Conservation (phyloP, 2,113 vertebrate genomes). For the Tenebrosternarchus preto region DNA sequence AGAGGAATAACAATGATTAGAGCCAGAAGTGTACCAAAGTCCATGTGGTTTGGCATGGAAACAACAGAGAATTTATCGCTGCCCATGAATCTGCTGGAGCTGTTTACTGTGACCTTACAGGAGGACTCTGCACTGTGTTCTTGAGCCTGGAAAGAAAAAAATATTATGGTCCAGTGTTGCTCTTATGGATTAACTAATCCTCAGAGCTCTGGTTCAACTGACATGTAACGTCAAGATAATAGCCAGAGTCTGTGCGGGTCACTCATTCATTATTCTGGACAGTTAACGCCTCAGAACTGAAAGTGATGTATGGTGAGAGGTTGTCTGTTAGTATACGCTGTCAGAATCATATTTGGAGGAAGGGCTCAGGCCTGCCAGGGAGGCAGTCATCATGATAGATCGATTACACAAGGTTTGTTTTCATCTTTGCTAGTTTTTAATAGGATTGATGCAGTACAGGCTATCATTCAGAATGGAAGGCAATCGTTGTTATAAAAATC, state of each 20-base stretch:
- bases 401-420: neutral
- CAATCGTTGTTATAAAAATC: neutral
- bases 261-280: conserved; percentile 23
- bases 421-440: neutral
- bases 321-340: conserved; percentile 6
- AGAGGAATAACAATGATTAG: conserved; percentile 33
- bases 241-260: neutral
- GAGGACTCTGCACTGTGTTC: neutral
- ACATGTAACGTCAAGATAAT: conserved; percentile 20
- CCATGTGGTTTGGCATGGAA: conserved; percentile 29
- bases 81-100: neutral
- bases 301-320: neutral
- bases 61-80: conserved; percentile 35
- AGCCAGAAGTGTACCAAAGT: conserved; percentile 21
- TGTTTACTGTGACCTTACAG: conserved; percentile 36
- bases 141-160: neutral
- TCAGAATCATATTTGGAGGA: conserved; percentile 18
- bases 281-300: conserved; percentile 26
- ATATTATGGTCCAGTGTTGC: neutral
- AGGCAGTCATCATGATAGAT: conserved; percentile 10
- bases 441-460: neutral
- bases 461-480: neutral
- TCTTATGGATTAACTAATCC: conserved; percentile 27
- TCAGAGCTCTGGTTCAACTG: conserved; percentile 19
- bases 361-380: neutral